These are phyloP conservation scores for Agonopterix heracliana DNA, from an alignment of 2,888 invertebrate species.

Conservation along the genomic window DNA sequence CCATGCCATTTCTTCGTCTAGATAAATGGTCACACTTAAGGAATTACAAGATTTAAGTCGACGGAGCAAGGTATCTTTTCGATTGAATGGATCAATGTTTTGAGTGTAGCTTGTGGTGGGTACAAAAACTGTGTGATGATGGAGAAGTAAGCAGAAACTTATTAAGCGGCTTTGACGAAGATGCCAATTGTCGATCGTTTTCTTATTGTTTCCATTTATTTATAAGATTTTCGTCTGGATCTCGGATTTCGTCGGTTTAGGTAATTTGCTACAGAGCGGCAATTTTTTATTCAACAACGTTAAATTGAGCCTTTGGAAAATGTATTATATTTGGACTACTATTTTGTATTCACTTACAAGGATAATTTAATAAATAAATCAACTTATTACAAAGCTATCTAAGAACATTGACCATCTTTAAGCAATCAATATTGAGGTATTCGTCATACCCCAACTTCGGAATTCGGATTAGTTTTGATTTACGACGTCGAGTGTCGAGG, in stretches of 20 bases:
- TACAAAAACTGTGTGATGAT: constrained; percentile 55
- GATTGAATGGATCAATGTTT: not conserved
- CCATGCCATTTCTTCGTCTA: too few species aligned
- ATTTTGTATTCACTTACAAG: too few species aligned
- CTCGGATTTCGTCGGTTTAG: constrained; percentile 23
- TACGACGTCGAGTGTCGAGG: constrained; percentile 38
- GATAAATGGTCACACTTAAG: too few species aligned
- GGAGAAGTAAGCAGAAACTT: constrained; percentile 62
- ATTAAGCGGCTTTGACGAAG: constrained; percentile 61
- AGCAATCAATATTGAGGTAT: constrained; percentile 14
- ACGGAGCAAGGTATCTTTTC: constrained; percentile 19
- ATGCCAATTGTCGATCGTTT: constrained; percentile 53
- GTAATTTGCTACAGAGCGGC: constrained; percentile 12
- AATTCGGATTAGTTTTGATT: constrained; percentile 60
- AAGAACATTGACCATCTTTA: not conserved
- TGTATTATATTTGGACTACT: too few species aligned
- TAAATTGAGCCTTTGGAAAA: constrained; percentile 1
- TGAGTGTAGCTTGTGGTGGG: constrained; percentile 16
- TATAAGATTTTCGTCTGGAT: constrained; percentile 27
- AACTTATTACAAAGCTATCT: too few species aligned
- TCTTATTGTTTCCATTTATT: constrained; percentile 31
- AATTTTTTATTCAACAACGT: constrained; percentile 6
- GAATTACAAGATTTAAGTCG: not conserved
- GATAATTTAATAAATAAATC: too few species aligned
- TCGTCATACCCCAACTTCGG: constrained; percentile 17